Evolutionary conservation across 2,797 vertebrate genomes (phyloP), one percentile per base, ranked within the genome.

Genomic region (Acestrorhynchus altus): DNA sequence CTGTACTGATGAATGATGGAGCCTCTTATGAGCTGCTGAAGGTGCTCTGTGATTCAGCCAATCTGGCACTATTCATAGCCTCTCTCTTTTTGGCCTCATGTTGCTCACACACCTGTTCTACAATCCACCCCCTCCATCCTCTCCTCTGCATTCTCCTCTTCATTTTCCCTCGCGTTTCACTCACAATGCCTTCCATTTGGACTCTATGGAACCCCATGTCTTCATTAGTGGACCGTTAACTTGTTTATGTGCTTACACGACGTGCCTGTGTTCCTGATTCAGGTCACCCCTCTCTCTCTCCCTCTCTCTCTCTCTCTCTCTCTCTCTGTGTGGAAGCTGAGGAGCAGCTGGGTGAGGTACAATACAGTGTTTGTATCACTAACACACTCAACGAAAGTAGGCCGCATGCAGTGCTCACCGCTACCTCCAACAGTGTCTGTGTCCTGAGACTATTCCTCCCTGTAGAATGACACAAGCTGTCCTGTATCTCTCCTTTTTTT

Each of bases 101-200:
- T 91, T 86, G 90, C 89, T 88, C 77, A 84, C 81, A 88, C 92
- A 93, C 92, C 92, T 93, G 91, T 88, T 91, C 76, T 72, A 80
- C 83, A 59, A 42, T 35, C 74, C 4, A 59, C 46, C 52, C 35
- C 61, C 49, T 42, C 10, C 20, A 54, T 65, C 63, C 47, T 4
- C 16, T 54, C 51, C 22, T 54, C 49, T 59, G 18, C 72, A 35
- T 74, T 59, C 74, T 44, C 80, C 40, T 40, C 72, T 39, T 64
- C 44, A 51, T 72, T 86, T 85, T 79, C 86, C 85, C 87, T 84
- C 73, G 83, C 83, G 86, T 86, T 87, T 86, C 1, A 2, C 79
- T 85, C 85, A 83, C 88, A 90, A 85, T 83, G 88, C 85, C 2
- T 35, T 35, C 31, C 31, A 35, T 6, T 35, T 2, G 31, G 31